Evolutionary conservation across 2,888 invertebrate species (phyloP).

Genomic region (Doris montereyensis): DNA sequence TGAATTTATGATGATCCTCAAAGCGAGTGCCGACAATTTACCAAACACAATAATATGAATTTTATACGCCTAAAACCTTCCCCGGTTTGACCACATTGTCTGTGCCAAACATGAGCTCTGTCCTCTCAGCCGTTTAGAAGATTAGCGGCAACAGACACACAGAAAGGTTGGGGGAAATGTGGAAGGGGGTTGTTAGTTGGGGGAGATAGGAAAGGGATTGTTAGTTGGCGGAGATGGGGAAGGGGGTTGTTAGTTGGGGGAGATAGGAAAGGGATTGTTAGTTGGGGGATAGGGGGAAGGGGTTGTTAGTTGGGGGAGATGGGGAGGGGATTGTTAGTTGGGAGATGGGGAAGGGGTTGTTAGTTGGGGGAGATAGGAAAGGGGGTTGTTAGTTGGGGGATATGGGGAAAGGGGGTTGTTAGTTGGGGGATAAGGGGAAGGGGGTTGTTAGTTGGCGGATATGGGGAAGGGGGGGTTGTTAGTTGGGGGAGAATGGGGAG

Average conservation of each 20-base stretch:
- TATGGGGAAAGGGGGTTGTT: neutral
- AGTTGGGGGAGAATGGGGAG: neutral
- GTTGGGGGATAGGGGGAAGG: constrained; percentile 12
- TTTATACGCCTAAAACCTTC: no score
- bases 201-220: neutral
- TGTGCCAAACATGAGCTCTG: no score
- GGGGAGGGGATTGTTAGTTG: neutral
- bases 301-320: constrained; percentile 4
- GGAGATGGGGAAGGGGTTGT: neutral
- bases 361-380: neutral
- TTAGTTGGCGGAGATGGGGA: neutral
- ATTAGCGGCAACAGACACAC: no score
- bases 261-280: no score
- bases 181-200: no score
- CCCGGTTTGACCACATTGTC: no score
- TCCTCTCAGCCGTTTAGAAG: no score
- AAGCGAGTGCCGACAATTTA: no score
- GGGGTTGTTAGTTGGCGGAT: neutral
- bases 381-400: neutral
- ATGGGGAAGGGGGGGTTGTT: neutral
- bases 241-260: neutral
- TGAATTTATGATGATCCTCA: no score
- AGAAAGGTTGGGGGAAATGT: no score
- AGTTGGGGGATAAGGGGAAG: neutral
- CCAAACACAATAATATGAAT: no score